phyloP scores from a whole-genome alignment of 2,888 invertebrate genomes.

The Hirtodrosophila duncani region DNA sequence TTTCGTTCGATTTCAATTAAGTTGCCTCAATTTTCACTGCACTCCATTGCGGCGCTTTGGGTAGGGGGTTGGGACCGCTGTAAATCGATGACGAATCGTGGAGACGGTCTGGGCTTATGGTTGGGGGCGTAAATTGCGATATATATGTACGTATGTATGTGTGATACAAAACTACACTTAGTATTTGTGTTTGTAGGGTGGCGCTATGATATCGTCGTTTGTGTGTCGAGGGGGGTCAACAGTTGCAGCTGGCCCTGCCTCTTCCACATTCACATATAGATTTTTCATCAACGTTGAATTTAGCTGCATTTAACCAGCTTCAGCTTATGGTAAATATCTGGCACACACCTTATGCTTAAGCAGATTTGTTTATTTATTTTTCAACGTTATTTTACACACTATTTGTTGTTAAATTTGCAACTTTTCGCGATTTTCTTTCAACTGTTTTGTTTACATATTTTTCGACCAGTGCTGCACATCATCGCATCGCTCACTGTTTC shows the following conservation, averaged over 20 bases:
- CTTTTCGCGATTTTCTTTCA: slow-evolving; percentile 18
- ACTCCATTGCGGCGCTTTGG: slow-evolving; percentile 60
- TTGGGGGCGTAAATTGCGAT: slow-evolving; percentile 60
- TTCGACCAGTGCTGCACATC: slow-evolving; percentile 44
- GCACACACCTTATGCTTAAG: not conserved
- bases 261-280: slow-evolving; percentile 10
- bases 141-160: slow-evolving; percentile 34
- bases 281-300: slow-evolving; percentile 8
- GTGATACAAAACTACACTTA: slow-evolving; percentile 21
- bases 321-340: not conserved
- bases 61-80: slow-evolving; percentile 45
- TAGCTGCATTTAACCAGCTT: not conserved
- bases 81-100: slow-evolving; percentile 76
- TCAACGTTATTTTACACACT: not conserved
- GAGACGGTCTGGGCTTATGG: slow-evolving; percentile 37
- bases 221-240: slow-evolving; percentile 54
- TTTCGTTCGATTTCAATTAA: slow-evolving; percentile 38
- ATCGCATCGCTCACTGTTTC: too few relatives aligned
- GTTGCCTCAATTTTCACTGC: slow-evolving; percentile 56
- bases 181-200: slow-evolving; percentile 32
- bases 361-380: not conserved
- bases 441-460: slow-evolving; percentile 69
- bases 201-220: slow-evolving; percentile 38
- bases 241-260: slow-evolving; percentile 26
- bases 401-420: not conserved